Evolutionary conservation across 2,888 invertebrate genomes (phyloP).

Genomic region (Protula sp.): DNA sequence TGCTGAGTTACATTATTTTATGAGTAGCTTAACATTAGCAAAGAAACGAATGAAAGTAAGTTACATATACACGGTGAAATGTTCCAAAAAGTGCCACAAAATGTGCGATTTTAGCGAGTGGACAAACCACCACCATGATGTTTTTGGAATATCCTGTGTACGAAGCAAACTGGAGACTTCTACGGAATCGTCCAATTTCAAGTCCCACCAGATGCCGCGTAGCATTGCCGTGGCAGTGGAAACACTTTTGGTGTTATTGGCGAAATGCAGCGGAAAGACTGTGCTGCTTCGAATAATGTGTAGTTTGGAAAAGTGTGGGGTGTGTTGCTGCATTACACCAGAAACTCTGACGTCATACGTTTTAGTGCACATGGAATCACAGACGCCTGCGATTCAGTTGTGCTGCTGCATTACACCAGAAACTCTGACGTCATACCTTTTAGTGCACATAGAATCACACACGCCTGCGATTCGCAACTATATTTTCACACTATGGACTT

Average conservation of each 20-base stretch:
- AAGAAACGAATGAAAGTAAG: conserved; percentile 45
- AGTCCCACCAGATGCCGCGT: conserved; percentile 19
- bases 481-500: conserved; percentile 34
- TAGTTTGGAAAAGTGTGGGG: conserved; percentile 34
- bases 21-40: conserved; percentile 29
- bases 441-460: conserved; percentile 27
- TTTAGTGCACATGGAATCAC: no score
- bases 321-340: no score
- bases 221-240: conserved; percentile 34
- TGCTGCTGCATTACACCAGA: conserved; percentile 46
- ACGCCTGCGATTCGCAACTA: conserved; percentile 35
- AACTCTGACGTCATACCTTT: conserved; percentile 28
- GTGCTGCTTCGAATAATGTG: conserved; percentile 32
- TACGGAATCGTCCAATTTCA: background rate
- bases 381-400: no score
- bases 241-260: conserved; percentile 35
- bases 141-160: conserved; percentile 27
- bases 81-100: conserved; percentile 40
- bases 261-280: conserved; percentile 27
- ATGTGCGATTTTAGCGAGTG: conserved; percentile 39
- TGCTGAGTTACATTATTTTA: no score
- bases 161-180: background rate
- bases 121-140: conserved; percentile 48
- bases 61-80: conserved; percentile 47
- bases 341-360: no score